Evolutionary conservation across 2,797 vertebrate genomes (phyloP), one percentile per base, ranked within the genome.

Genomic region (Rhynchotus rufescens): DNA sequence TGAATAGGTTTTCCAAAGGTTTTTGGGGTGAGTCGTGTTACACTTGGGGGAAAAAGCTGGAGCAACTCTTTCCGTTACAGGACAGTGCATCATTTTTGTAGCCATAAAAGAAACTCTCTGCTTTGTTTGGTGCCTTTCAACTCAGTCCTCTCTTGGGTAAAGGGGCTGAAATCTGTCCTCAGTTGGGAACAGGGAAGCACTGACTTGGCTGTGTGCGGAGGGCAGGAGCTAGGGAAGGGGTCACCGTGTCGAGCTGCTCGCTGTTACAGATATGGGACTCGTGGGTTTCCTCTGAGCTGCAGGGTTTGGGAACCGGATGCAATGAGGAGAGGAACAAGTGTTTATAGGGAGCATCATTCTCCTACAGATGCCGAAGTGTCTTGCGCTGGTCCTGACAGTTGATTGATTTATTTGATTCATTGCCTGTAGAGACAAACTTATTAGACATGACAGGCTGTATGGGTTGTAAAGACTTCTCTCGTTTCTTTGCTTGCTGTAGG

Each of bases 371-470:
- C 79, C 73, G 66, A 82, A 66, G 25, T 85, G 69, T 77, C 73
- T 68, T 75, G 51, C 25, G 90, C 1, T 51, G 34, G 38, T 83
- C 62, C 51, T 94, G 94, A 94, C 94, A 90, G 76, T 76, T 90
- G 92, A 93, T 80, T 91, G 92, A 94, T 91, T 92, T 72, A 72
- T 90, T 88, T 32, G 82, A 92, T 93, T 93, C 83, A 36, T 76
- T 92, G 93, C 76, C 79, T 45, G 21, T 65, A 28, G 86, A 80
- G 89, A 76, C 81, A 88, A 89, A 65, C 69, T 56, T 82, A 90
- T 75, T 87, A 91, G 73, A 87, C 28, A 68, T 94, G 88, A 92
- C 90, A 93, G 76, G 69, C 93, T 94, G 66, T 91, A 26, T 61
- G 54, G 69, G 34, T 73, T 85, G 84, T 75, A 62, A 83, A 92